phyloP scores from a whole-genome alignment of 1,140 invertebrate species.

The Asbolus verrucosus region DNA sequence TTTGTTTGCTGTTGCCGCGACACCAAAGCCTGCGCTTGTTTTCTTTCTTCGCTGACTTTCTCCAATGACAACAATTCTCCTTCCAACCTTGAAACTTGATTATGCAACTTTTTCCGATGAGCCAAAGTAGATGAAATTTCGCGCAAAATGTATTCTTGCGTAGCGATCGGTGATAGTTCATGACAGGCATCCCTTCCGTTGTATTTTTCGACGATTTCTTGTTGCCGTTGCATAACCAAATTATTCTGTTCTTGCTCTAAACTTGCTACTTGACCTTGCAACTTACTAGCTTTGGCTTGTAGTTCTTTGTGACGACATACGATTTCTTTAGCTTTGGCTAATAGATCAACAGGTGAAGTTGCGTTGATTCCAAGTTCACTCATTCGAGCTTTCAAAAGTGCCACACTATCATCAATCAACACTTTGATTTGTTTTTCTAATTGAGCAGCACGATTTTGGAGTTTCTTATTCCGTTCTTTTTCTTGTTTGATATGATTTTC shows the following conservation, averaged over 20 bases:
- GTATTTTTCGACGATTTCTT: conserved; percentile 77
- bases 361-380: conserved; percentile 90
- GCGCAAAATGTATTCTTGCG: conserved; percentile 83
- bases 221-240: conserved; percentile 75
- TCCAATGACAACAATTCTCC: conserved; percentile 81
- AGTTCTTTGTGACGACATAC: conserved; percentile 91
- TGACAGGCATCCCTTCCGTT: conserved; percentile 67
- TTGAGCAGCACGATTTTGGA: conserved; percentile 83
- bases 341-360: conserved; percentile 83
- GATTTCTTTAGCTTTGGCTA: conserved; percentile 93
- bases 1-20: conserved; percentile 53
- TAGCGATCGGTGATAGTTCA: conserved; percentile 74
- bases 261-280: conserved; percentile 81
- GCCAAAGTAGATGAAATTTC: conserved; percentile 86
- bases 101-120: conserved; percentile 83
- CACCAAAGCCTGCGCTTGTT: conserved; percentile 66
- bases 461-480: conserved; percentile 83
- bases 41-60: conserved; percentile 74
- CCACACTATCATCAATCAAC: conserved; percentile 92
- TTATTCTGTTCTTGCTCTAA: conserved; percentile 79
- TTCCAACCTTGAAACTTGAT: conserved; percentile 80
- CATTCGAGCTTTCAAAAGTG: conserved; percentile 88
- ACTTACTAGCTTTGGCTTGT: conserved; percentile 84
- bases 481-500: conserved; percentile 85
- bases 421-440: conserved; percentile 92